These are phyloP conservation scores for Epinephelus malabaricus DNA, from an alignment of 2,797 vertebrate species.

Conservation along the genomic window DNA sequence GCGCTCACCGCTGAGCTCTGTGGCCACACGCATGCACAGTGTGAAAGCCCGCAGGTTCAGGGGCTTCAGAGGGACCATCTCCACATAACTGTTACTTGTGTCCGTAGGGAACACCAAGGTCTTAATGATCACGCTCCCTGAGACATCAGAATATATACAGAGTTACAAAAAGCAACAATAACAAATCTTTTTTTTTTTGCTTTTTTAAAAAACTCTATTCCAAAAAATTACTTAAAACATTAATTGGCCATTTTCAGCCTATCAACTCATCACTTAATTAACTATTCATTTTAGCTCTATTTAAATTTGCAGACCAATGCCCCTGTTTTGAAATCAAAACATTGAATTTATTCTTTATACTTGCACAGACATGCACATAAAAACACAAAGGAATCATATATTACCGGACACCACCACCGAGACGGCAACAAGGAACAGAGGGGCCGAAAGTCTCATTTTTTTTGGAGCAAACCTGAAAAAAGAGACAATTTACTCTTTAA, in stretches of 20 bases:
- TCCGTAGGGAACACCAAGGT: slow-evolving; percentile 55
- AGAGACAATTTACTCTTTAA: neutral
- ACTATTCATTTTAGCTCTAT: neutral
- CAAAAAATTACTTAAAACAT: too few species aligned
- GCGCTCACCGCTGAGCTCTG: slow-evolving; percentile 42
- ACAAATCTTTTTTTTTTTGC: too few species aligned
- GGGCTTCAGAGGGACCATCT: slow-evolving; percentile 56
- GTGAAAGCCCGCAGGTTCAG: slow-evolving; percentile 65
- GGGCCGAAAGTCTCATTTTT: slow-evolving; percentile 31
- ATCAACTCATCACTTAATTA: neutral
- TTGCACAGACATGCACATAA: neutral
- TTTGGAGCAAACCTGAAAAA: slow-evolving; percentile 21
- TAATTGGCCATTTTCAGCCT: too few species aligned
- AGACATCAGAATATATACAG: neutral
- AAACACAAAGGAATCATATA: neutral
- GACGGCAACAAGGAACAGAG: slow-evolving; percentile 3
- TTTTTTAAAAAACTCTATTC: too few species aligned
- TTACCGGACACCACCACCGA: slow-evolving; percentile 12
- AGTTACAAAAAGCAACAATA: neutral
- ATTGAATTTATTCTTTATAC: neutral
- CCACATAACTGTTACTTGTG: slow-evolving; percentile 35
- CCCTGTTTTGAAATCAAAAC: neutral
- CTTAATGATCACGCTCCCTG: slow-evolving; percentile 20
- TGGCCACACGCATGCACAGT: slow-evolving; percentile 73
- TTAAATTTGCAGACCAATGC: neutral